Evolutionary conservation across 1,140 invertebrate genomes (phyloP), one percentile per base, ranked within the genome.

Genomic region (Nymphalis io): DNA sequence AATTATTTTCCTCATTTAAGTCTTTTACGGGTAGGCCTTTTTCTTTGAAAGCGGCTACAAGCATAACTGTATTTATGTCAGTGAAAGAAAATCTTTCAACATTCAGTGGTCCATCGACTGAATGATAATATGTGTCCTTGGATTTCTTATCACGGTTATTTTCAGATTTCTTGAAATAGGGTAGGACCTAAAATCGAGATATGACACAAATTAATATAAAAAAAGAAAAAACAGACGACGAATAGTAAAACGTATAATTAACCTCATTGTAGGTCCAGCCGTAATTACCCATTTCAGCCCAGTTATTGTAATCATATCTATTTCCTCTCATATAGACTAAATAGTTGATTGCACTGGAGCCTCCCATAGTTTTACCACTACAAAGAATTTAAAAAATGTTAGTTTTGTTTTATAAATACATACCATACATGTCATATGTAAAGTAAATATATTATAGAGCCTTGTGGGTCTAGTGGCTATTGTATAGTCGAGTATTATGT

Each of bases 241-340:
- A 33, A 8, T 5, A 33, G 4, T 33, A 33, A 33, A 33, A 33
- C 6, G 27, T 20, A 20, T 51, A 20, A 48, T 20, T 51, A 11
- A 95, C 93, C 60, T 96, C 95, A 15, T 95, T 93, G 84, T 96
- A 98, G 23, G 94, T 94, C 97, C 97, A 98, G 1, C 96, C 96
- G 0, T 90, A 85, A 73, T 97, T 97, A 0, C 77, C 94, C 71
- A 76, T 76, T 65, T 80, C 79, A 85, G 85, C 88, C 96, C 96
- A 97, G 16, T 93, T 81, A 79, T 97, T 94, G 79, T 96, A 97
- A 84, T 97, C 96, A 20, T 86, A 80, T 61, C 92, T 93, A 87
- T 96, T 96, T 10, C 96, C 96, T 73, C 96, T 92, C 10, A 96
- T 95, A 81, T 97, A 96, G 13, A 96, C 94, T 94, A 97, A 94